phyloP scores from a whole-genome alignment of 1,140 invertebrate species.

The Cotesia chilonis region DNA sequence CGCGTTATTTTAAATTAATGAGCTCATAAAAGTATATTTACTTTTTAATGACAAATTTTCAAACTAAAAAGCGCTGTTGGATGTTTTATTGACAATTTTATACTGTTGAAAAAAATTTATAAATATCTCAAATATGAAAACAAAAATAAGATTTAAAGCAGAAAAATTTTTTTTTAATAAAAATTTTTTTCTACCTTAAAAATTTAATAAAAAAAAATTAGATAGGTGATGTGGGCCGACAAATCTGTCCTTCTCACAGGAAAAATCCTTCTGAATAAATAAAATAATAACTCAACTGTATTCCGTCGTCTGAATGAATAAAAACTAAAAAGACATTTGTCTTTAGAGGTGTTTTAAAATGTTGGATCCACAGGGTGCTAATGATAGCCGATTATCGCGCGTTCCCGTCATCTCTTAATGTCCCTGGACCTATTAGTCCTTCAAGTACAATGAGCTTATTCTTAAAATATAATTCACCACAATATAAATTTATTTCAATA shows the following conservation, averaged over 20 bases:
- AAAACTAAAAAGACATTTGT: too few species aligned
- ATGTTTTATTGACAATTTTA: too few species aligned
- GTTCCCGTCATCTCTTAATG: conserved; percentile 21
- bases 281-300: background rate
- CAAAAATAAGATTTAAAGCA: too few species aligned
- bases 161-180: too few species aligned
- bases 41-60: too few species aligned
- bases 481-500: background rate
- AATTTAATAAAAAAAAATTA: too few species aligned
- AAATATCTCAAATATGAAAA: too few species aligned
- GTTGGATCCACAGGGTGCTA: conserved; percentile 43
- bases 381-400: conserved; percentile 51
- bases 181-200: too few species aligned
- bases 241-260: conserved; percentile 2
- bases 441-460: conserved; percentile 23
- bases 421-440: conserved; percentile 30
- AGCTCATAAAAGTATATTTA: too few species aligned
- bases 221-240: background rate
- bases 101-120: too few species aligned
- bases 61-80: too few species aligned
- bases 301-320: background rate
- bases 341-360: background rate
- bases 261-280: conserved; percentile 3
- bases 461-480: conserved; percentile 20
- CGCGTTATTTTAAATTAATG: too few species aligned